Conservation (phyloP, 1,140 invertebrate genomes). For the Pentalonia nigronervosa region DNA sequence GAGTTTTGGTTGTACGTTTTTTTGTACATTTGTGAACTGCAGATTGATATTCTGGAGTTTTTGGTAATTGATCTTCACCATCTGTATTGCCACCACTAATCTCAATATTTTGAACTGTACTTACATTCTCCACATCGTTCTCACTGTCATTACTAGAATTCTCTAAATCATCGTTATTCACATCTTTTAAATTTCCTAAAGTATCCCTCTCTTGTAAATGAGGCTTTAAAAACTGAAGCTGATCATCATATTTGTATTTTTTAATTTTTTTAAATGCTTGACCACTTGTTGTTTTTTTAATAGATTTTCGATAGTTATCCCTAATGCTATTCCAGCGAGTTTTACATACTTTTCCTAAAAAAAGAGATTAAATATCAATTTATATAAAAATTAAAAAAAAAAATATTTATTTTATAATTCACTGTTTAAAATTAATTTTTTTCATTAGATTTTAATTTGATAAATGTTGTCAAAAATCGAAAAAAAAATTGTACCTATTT, state of each 20-base stretch:
- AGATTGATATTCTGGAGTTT: too few relatives aligned
- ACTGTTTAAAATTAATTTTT: too few relatives aligned
- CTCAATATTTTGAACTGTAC: constrained; percentile 36
- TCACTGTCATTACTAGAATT: constrained; percentile 9
- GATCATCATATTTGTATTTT: constrained; percentile 21
- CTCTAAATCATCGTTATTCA: background rate
- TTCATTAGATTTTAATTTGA: too few relatives aligned
- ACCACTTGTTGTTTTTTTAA: constrained; percentile 23
- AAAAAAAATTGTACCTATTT: constrained; percentile 10
- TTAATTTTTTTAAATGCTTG: background rate
- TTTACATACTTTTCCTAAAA: constrained; percentile 17
- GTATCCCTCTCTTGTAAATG: constrained; percentile 25
- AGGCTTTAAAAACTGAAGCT: constrained; percentile 24
- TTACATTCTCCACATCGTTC: constrained; percentile 6
- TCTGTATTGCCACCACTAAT: background rate
- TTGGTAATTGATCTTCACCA: constrained; percentile 26
- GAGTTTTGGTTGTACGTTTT: too few relatives aligned
- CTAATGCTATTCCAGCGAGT: constrained; percentile 10
- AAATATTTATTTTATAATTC: background rate
- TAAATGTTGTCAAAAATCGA: background rate
- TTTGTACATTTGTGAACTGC: too few relatives aligned
- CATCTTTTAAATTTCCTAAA: constrained; percentile 20
- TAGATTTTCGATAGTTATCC: background rate
- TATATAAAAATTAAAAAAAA: background rate
- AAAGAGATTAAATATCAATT: background rate